Evolutionary conservation across 1,140 invertebrate species (phyloP).

Genomic region (Manduca sexta): DNA sequence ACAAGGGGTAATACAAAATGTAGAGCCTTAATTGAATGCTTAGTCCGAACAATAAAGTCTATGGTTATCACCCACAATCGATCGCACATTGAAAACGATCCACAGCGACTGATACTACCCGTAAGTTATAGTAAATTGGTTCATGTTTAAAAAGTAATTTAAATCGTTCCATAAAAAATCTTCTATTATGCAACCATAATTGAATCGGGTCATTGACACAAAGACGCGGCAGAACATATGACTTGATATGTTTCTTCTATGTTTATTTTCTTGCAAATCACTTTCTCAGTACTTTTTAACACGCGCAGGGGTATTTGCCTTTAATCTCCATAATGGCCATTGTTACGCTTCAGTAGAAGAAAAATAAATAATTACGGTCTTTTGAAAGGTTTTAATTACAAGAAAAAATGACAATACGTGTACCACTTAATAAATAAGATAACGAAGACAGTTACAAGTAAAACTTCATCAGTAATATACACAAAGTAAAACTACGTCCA

Average conservation of each 20-base stretch:
- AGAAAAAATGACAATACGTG: slow-evolving; percentile 2
- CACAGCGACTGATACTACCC: slow-evolving; percentile 23
- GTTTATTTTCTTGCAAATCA: slow-evolving; percentile 31
- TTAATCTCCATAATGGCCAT: slow-evolving; percentile 13
- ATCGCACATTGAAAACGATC: slow-evolving; percentile 1
- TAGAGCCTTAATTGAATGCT: too few species aligned
- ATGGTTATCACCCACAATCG: background rate
- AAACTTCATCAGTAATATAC: too few species aligned
- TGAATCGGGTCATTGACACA: slow-evolving; percentile 48
- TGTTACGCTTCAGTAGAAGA: slow-evolving; percentile 20
- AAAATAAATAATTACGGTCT: background rate
- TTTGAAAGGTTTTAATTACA: slow-evolving; percentile 11
- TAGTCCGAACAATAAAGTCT: background rate
- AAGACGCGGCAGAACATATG: slow-evolving; percentile 27
- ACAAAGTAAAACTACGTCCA: too few species aligned
- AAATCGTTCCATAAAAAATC: slow-evolving; percentile 34
- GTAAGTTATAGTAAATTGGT: slow-evolving; percentile 36
- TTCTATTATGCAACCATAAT: slow-evolving; percentile 54
- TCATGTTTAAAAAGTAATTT: slow-evolving; percentile 47
- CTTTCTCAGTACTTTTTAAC: slow-evolving; percentile 30
- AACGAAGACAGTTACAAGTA: too few species aligned
- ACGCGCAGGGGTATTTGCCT: slow-evolving; percentile 3
- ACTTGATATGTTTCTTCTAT: slow-evolving; percentile 22
- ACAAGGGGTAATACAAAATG: too few species aligned
- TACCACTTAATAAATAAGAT: too few species aligned